Percentiles rank a stretch among this genome's conserved stretches.
These are phyloP conservation scores for Tachuris rubrigastra DNA, from an alignment of 2,113 vertebrate species.

Conservation along the genomic window DNA sequence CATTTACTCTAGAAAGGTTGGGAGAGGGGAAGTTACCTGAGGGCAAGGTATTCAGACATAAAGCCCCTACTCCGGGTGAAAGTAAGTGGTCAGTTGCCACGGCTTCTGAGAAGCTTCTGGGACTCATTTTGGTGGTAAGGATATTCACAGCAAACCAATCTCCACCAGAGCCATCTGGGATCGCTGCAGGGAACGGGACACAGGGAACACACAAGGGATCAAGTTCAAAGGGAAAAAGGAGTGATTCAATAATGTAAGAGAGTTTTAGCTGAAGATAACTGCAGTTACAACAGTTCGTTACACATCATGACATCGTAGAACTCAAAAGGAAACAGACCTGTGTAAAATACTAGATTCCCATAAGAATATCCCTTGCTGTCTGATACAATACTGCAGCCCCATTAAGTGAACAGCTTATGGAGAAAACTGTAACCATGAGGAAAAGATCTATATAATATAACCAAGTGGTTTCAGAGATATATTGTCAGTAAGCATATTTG, in stretches of 20 bases:
- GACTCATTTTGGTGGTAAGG: conserved; percentile 69
- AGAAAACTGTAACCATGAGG: not conserved
- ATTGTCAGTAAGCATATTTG: not conserved
- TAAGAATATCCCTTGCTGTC: not conserved
- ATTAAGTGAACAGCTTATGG: not conserved
- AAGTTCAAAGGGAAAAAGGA: conserved; percentile 75
- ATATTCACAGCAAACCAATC: conserved; percentile 72
- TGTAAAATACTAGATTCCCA: not conserved
- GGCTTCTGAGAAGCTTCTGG: conserved; percentile 70
- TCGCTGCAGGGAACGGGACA: conserved; percentile 74
- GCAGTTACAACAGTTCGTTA: conserved; percentile 50
- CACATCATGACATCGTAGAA: not conserved
- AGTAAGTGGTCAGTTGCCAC: conserved; percentile 74
- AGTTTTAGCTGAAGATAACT: conserved; percentile 60
- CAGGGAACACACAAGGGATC: conserved; percentile 71
- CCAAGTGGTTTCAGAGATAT: not conserved
- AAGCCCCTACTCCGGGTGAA: conserved; percentile 73
- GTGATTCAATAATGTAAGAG: conserved; percentile 66
- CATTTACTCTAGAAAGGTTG: conserved; percentile 21
- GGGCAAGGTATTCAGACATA: conserved; percentile 75
- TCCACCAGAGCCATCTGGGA: conserved; percentile 76
- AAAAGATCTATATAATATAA: not conserved
- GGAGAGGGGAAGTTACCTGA: conserved; percentile 74
- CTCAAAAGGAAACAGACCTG: not conserved
- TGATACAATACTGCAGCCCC: not conserved